Percentiles rank a stretch among this genome's conserved stretches.
Evolutionary conservation across 1,140 invertebrate genomes (phyloP).

Genomic region (Samia ricini): DNA sequence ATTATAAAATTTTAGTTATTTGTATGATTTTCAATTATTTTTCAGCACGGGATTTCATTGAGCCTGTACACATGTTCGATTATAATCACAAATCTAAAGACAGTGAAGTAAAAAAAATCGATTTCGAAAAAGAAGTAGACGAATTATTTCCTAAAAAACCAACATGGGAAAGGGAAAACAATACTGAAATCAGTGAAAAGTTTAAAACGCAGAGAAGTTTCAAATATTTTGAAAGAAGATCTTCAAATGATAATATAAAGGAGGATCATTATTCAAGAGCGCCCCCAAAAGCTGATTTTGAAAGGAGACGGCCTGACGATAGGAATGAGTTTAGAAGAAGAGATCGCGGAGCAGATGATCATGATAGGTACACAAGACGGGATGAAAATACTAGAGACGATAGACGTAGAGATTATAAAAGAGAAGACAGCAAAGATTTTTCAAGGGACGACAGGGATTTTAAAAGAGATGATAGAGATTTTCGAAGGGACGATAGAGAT

Average conservation of each 20-base stretch:
- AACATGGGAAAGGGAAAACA: slow-evolving; percentile 34
- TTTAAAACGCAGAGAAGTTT: slow-evolving; percentile 21
- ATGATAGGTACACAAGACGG: slow-evolving; percentile 51
- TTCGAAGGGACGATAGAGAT: slow-evolving; percentile 29
- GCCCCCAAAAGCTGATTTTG: slow-evolving; percentile 36
- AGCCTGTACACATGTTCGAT: slow-evolving; percentile 80
- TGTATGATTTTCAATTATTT: slow-evolving; percentile 19
- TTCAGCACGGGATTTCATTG: slow-evolving; percentile 73
- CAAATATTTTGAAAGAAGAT: slow-evolving; percentile 40
- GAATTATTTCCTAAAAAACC: slow-evolving; percentile 52
- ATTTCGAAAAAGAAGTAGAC: slow-evolving; percentile 62
- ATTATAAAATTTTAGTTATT: not conserved
- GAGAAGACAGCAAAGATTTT: not conserved
- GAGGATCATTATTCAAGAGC: slow-evolving; percentile 32
- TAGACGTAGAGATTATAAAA: slow-evolving; percentile 26
- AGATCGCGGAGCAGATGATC: slow-evolving; percentile 36
- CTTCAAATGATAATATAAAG: slow-evolving; percentile 27
- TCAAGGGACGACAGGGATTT: not conserved
- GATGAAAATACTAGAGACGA: slow-evolving; percentile 33
- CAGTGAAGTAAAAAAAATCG: slow-evolving; percentile 45
- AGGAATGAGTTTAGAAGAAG: slow-evolving; percentile 52
- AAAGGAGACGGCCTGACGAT: slow-evolving; percentile 39
- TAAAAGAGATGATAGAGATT: slow-evolving; percentile 51
- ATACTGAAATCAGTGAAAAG: slow-evolving; percentile 13
- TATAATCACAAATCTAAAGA: slow-evolving; percentile 79